These are phyloP conservation scores for Phrynosoma blainvillii DNA, from an alignment of 2,113 vertebrate species.

Conservation along the genomic window DNA sequence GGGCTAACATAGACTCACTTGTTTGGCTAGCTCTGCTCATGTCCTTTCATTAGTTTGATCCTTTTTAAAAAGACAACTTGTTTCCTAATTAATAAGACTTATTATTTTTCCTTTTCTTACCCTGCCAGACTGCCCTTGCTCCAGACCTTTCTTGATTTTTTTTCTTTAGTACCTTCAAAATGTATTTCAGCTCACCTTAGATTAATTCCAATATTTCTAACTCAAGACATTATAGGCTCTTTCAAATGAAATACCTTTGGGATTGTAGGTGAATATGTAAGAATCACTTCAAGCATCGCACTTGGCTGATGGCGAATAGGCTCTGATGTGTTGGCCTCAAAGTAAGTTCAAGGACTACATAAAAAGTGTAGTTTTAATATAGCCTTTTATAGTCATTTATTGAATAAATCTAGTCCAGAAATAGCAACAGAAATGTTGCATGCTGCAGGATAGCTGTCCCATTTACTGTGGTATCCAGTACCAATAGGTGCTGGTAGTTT, in stretches of 20 bases:
- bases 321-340: constrained; percentile 44
- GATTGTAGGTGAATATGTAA: constrained; percentile 51
- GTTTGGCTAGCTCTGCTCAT: background rate
- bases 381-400: background rate
- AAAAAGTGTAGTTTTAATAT: constrained; percentile 28
- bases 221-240: constrained; percentile 53
- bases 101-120: constrained; percentile 5
- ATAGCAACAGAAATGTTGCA: constrained; percentile 24
- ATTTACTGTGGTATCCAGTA: constrained; percentile 6
- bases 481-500: background rate
- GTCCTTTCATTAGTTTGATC: constrained; percentile 31
- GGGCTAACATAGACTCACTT: background rate
- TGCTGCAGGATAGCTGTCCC: background rate
- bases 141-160: constrained; percentile 44
- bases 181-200: constrained; percentile 37
- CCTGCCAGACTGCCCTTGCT: background rate
- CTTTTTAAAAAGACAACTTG: constrained; percentile 23
- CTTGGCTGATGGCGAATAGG: constrained; percentile 32
- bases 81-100: constrained; percentile 21
- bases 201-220: constrained; percentile 51
- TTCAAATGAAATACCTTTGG: constrained; percentile 53
- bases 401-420: constrained; percentile 26
- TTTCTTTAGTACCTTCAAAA: constrained; percentile 38
- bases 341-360: constrained; percentile 40
- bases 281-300: constrained; percentile 24